phyloP scores from a whole-genome alignment of 2,113 vertebrate species.

The Malurus melanocephalus region DNA sequence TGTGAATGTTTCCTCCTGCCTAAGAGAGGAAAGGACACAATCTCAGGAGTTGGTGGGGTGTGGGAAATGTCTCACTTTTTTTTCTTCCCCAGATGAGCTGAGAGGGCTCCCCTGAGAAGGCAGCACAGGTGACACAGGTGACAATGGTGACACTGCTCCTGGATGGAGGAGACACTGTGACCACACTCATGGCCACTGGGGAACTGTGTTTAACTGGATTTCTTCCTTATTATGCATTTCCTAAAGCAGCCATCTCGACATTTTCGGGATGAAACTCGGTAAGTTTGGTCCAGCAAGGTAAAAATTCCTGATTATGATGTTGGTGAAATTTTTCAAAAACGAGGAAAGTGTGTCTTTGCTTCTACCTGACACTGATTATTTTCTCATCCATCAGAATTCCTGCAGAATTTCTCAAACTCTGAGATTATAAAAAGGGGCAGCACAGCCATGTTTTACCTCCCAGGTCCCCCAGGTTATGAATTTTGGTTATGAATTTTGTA shows the following conservation, averaged over 20 bases:
- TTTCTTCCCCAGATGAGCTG: not conserved
- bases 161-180: no score
- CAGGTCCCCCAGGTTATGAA: not conserved
- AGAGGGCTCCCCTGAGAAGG: not conserved
- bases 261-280: accelerated
- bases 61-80: not conserved
- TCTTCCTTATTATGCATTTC: not conserved
- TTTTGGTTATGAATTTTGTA: not conserved
- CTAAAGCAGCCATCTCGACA: not conserved
- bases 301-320: not conserved
- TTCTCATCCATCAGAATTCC: not conserved
- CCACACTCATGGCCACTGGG: not conserved
- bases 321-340: not conserved
- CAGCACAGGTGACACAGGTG: not conserved
- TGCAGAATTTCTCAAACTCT: not conserved
- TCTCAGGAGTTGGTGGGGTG: not conserved
- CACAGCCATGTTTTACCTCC: accelerated
- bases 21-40: not conserved
- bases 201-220: not conserved
- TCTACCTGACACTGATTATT: not conserved
- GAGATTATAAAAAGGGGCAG: not conserved
- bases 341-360: accelerated
- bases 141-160: not conserved
- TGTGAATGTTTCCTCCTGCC: not conserved
- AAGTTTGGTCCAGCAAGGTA: not conserved